phyloP scores from a whole-genome alignment of 2,797 vertebrate species.

The Mareca strepera region DNA sequence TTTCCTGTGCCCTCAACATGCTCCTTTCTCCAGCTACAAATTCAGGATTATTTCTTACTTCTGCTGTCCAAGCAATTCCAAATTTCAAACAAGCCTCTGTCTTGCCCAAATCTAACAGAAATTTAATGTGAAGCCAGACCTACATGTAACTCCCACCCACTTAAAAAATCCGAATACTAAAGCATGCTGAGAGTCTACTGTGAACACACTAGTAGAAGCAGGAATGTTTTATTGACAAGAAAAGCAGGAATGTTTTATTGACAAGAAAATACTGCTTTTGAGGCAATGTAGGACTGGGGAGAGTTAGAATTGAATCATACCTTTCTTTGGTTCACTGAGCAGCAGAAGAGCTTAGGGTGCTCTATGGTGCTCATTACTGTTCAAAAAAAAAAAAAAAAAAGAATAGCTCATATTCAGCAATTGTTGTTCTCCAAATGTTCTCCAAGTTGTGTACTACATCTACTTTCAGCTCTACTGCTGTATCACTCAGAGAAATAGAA shows the following conservation, averaged over 20 bases:
- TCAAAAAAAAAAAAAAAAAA: background rate
- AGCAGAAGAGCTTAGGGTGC: background rate
- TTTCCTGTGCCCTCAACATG: background rate
- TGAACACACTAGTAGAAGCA: background rate
- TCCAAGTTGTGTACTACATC: background rate
- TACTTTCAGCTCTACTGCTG: background rate
- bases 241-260: background rate
- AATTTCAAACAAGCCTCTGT: background rate
- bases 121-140: background rate
- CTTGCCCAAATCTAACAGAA: background rate
- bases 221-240: background rate
- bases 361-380: background rate
- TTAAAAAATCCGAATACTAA: background rate
- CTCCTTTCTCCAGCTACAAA: background rate
- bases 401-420: background rate
- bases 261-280: background rate
- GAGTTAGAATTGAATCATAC: background rate
- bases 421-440: background rate
- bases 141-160: background rate
- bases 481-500: background rate
- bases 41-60: constrained; percentile 7
- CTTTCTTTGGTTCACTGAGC: background rate
- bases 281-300: background rate
- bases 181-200: background rate
- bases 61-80: background rate